Percentiles rank a stretch among this genome's conserved stretches.
Evolutionary conservation across 2,113 vertebrate genomes (phyloP).

Genomic region (Pyxicephalus adspersus): DNA sequence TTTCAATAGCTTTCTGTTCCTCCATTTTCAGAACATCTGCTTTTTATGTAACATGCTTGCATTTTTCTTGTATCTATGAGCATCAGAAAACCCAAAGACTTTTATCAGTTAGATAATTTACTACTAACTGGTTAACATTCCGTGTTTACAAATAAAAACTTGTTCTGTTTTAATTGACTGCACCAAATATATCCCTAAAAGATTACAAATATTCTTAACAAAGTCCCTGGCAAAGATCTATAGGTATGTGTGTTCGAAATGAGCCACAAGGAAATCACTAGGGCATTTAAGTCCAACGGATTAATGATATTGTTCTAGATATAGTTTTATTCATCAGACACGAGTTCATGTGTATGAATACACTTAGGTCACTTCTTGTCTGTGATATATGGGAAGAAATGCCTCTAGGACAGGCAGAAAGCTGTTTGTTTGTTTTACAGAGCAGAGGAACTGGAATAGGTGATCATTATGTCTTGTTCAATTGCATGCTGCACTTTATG

Average conservation of each 20-base stretch:
- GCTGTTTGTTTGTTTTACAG: neutral
- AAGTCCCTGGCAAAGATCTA: neutral
- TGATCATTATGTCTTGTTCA: neutral
- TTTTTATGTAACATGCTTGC: too few species aligned
- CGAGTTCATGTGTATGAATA: neutral
- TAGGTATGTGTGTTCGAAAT: neutral
- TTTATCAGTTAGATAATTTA: too few species aligned
- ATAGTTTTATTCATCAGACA: conserved; percentile 7
- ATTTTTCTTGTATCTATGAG: too few species aligned
- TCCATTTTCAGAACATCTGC: too few species aligned
- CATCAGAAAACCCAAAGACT: too few species aligned
- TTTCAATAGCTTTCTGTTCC: too few species aligned
- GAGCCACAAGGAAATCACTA: neutral
- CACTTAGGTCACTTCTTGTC: neutral
- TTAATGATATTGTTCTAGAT: neutral
- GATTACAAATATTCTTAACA: too few species aligned
- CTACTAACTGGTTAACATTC: too few species aligned
- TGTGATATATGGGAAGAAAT: conserved; percentile 1
- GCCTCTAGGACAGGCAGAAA: neutral
- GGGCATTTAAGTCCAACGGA: neutral
- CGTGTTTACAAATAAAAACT: too few species aligned
- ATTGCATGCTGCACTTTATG: neutral
- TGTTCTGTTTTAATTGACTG: too few species aligned
- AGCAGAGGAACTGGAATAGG: neutral
- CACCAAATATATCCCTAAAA: too few species aligned